Evolutionary conservation across 2,113 vertebrate genomes (phyloP).

Genomic region (Rana temporaria): DNA sequence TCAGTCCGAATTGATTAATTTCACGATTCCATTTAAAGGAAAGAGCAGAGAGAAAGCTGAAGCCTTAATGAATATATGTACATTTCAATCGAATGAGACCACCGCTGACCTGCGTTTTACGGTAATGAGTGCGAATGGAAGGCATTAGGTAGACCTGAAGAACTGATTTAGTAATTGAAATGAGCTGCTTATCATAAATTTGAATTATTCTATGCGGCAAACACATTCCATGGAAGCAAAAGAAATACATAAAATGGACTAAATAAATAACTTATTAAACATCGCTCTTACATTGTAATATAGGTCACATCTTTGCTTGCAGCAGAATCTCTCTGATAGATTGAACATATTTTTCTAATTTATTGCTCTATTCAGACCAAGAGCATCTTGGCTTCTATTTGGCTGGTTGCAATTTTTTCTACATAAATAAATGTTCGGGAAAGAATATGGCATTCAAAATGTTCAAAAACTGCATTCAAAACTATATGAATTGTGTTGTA

Average conservation of each 20-base stretch:
- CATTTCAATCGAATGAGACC: slow-evolving; percentile 39
- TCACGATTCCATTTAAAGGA: slow-evolving; percentile 33
- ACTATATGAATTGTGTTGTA: too few species aligned
- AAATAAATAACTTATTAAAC: slow-evolving; percentile 41
- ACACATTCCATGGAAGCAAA: slow-evolving; percentile 55
- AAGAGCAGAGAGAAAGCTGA: not conserved
- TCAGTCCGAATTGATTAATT: slow-evolving; percentile 43
- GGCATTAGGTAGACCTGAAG: slow-evolving; percentile 29
- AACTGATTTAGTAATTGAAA: slow-evolving; percentile 50
- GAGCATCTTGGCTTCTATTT: not conserved
- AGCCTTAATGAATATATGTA: slow-evolving; percentile 48
- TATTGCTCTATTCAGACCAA: not conserved
- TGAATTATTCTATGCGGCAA: slow-evolving; percentile 58
- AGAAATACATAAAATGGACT: not conserved
- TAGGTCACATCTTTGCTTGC: slow-evolving; percentile 10
- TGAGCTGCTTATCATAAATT: slow-evolving; percentile 60
- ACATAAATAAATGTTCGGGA: too few species aligned
- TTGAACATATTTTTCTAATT: slow-evolving; percentile 3
- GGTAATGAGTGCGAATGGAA: slow-evolving; percentile 35
- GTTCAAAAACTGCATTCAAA: too few species aligned
- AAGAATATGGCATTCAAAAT: too few species aligned
- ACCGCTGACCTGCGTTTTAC: slow-evolving; percentile 26
- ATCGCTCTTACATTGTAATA: slow-evolving; percentile 24
- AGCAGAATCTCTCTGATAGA: slow-evolving; percentile 40
- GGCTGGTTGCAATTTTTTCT: not conserved